A percentile compares a stretch with the other conserved stretches of the same genome.
phyloP scores from a whole-genome alignment of 2,888 invertebrate genomes.

The Pilophorus perplexus region DNA sequence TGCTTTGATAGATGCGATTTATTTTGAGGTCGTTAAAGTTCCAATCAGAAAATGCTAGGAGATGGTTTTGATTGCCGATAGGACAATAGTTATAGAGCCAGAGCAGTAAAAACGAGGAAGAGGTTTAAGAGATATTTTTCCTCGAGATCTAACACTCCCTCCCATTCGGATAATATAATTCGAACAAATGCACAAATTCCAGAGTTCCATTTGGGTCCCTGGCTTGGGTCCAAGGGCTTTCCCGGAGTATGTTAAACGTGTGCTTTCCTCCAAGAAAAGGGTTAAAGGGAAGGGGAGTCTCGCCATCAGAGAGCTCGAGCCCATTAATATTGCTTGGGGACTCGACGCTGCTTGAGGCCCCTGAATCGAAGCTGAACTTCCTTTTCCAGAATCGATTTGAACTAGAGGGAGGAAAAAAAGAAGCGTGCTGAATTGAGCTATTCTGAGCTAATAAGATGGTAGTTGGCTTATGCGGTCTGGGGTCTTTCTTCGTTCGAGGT shows the following conservation, averaged over 20 bases:
- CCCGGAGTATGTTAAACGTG: conserved; percentile 12
- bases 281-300: not conserved
- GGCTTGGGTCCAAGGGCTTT: not conserved
- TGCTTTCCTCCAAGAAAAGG: conserved; percentile 7
- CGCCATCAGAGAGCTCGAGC: not conserved
- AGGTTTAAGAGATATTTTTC: not conserved
- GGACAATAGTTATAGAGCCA: too few species aligned
- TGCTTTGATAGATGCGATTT: too few species aligned
- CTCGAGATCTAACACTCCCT: too few species aligned
- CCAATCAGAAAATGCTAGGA: too few species aligned
- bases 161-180: not conserved
- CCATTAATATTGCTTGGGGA: not conserved
- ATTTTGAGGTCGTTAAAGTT: too few species aligned
- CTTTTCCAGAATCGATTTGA: not conserved
- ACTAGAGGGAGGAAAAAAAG: too few species aligned
- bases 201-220: not conserved
- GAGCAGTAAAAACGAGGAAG: too few species aligned
- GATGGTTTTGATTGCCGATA: too few species aligned
- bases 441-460: conserved; percentile 13
- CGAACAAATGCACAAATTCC: not conserved
- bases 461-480: conserved; percentile 11
- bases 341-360: not conserved
- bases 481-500: not conserved
- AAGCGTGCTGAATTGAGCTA: conserved; percentile 3
- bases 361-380: not conserved